Base-by-base conservation (phyloP, 2,888 invertebrate species). In the Melipona beecheii region DNA sequence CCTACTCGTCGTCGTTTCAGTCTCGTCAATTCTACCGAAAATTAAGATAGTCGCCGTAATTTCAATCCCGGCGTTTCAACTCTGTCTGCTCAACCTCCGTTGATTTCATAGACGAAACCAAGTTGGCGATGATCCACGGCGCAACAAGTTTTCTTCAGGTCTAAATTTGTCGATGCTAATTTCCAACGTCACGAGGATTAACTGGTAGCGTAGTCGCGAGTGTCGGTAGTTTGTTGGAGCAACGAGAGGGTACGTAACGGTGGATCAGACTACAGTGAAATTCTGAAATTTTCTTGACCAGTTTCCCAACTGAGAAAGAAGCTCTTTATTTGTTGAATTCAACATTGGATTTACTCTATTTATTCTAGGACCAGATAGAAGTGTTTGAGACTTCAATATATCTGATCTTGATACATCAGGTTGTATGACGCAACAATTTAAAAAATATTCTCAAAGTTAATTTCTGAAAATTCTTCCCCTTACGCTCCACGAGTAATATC, bases 141-240 rank as follows among this genome's bases (percentile, higher is more conserved):
- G 93, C 93, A 94, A 94, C 93, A 93, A 94, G 93, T 93, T 91
- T 93, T 93, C 93, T 93, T 92, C 31, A 72, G 71, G 31, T 81
- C 73, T 58, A 78, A 81, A 83, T 71, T 84, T 82, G 81, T 83
- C 88, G 87, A 91, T 91, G 90, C 87, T 92, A 92, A 92, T 92
- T 31, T 93, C 90, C 83, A 86, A 85, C 85, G 89, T 89, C 84
- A 50, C 31, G 78, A 72, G 49, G 76, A 82, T 89, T 92, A 93
- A 93, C 93, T 92, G 91, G 91, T 93, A 92, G 92, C 83, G 74
- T 54, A 52, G 62, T 72, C 69, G 58, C 50, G 27, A 78, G 75
- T 17, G 27, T 52, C 50, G 17, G 43, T 11, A 58, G 58, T 21
- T 54, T 50, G 24, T 54, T 56, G 15, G 21, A 68, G 24, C 60